These are phyloP conservation scores for Lasaia peninsularis DNA, from an alignment of 1,140 invertebrate species.

Conservation along the genomic window DNA sequence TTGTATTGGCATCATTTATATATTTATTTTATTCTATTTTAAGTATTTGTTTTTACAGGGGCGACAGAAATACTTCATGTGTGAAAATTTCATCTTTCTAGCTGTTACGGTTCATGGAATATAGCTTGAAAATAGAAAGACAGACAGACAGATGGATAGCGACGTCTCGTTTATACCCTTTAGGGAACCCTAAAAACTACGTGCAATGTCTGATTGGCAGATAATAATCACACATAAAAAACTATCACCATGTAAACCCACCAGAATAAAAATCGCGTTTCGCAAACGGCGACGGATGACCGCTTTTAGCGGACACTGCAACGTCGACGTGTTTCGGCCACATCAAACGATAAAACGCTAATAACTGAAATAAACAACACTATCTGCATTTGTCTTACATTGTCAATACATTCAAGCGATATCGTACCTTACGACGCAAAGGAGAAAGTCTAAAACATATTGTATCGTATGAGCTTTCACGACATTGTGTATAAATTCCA, in stretches of 20 bases:
- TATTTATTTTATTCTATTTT: too few relatives aligned
- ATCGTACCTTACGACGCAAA: neutral
- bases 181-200: too few relatives aligned
- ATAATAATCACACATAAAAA: neutral
- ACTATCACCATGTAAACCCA: neutral
- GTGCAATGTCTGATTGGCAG: too few relatives aligned
- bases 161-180: too few relatives aligned
- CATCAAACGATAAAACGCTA: constrained; percentile 13
- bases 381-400: neutral
- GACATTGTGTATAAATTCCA: neutral
- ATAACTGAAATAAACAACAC: constrained; percentile 12
- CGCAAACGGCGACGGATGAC: neutral
- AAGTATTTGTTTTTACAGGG: too few relatives aligned
- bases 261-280: constrained; percentile 7
- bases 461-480: too few relatives aligned
- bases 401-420: neutral
- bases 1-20: too few relatives aligned
- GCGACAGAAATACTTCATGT: too few relatives aligned
- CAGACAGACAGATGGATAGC: too few relatives aligned
- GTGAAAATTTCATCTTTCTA: too few relatives aligned
- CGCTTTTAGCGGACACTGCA: constrained; percentile 10
- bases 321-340: constrained; percentile 12
- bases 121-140: too few relatives aligned
- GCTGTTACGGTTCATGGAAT: too few relatives aligned
- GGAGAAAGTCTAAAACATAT: neutral